Evolutionary conservation across 2,113 vertebrate species (phyloP).

Genomic region (Chloropsis cyanopogon): DNA sequence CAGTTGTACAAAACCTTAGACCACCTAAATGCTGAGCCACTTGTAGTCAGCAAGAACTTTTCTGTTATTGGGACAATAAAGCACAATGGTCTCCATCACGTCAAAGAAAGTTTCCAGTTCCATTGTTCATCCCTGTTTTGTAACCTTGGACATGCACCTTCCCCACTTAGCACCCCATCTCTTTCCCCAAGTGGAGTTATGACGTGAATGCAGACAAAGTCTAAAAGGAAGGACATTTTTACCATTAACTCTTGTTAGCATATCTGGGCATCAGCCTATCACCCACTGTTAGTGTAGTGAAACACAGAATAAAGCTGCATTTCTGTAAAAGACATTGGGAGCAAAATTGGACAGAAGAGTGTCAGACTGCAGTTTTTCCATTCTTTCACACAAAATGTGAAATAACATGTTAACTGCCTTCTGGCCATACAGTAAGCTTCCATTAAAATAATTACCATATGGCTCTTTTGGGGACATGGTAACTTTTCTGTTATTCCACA

Average conservation of each 20-base stretch:
- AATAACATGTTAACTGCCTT: conserved; percentile 55
- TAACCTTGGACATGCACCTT: background rate
- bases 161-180: background rate
- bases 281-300: conserved; percentile 32
- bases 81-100: background rate
- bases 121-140: background rate
- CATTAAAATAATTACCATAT: conserved; percentile 64
- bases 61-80: background rate
- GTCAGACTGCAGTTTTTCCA: conserved; percentile 53
- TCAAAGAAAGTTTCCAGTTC: background rate
- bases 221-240: background rate
- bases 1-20: background rate
- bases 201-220: background rate
- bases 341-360: conserved; percentile 42
- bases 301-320: conserved; percentile 32
- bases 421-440: conserved; percentile 43
- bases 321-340: conserved; percentile 20
- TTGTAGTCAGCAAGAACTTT: background rate
- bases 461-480: conserved; percentile 25
- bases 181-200: background rate
- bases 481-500: conserved; percentile 30
- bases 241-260: background rate
- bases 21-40: background rate
- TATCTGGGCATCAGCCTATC: conserved; percentile 25
- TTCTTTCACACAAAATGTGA: conserved; percentile 54